Percentiles rank a stretch among this genome's conserved stretches.
phyloP scores from a whole-genome alignment of 2,888 invertebrate species.

The Quadroppia sp. region DNA sequence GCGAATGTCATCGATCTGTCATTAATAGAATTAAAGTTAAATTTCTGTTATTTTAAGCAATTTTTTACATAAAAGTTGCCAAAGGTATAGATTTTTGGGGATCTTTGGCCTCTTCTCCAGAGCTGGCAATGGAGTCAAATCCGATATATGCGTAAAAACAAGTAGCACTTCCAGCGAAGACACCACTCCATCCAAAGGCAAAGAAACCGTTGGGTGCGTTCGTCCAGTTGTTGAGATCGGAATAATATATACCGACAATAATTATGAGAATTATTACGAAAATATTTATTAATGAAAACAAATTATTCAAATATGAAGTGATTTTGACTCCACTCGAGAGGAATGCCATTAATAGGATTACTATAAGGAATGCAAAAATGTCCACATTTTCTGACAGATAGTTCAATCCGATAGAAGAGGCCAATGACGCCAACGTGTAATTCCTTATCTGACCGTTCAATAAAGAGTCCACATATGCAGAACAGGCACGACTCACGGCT shows the following conservation, averaged over 20 bases:
- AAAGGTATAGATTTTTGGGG: conserved; percentile 66
- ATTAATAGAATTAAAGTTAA: background rate
- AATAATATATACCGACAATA: conserved; percentile 78
- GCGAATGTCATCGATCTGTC: conserved; percentile 68
- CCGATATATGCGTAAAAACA: conserved; percentile 82
- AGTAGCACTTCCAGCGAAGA: conserved; percentile 70
- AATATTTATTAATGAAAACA: conserved; percentile 83
- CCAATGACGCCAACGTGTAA: conserved; percentile 40
- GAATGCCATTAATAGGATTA: conserved; percentile 44
- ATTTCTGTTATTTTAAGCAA: background rate
- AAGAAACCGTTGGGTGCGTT: conserved; percentile 57
- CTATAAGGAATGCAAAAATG: conserved; percentile 45
- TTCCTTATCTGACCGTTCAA: conserved; percentile 45
- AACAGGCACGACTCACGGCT: conserved; percentile 48
- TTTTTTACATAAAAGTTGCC: conserved; percentile 8
- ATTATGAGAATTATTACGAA: conserved; percentile 74
- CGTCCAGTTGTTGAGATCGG: conserved; percentile 76
- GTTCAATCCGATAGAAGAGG: conserved; percentile 36
- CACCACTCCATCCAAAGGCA: conserved; percentile 71
- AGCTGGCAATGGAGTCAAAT: conserved; percentile 84
- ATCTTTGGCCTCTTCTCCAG: conserved; percentile 72
- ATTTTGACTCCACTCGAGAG: conserved; percentile 46
- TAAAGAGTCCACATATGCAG: conserved; percentile 47
- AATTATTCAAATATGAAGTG: conserved; percentile 76
- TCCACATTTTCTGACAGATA: conserved; percentile 45